Base-by-base conservation (phyloP, 2,113 vertebrate species). In the Equus przewalskii region DNA sequence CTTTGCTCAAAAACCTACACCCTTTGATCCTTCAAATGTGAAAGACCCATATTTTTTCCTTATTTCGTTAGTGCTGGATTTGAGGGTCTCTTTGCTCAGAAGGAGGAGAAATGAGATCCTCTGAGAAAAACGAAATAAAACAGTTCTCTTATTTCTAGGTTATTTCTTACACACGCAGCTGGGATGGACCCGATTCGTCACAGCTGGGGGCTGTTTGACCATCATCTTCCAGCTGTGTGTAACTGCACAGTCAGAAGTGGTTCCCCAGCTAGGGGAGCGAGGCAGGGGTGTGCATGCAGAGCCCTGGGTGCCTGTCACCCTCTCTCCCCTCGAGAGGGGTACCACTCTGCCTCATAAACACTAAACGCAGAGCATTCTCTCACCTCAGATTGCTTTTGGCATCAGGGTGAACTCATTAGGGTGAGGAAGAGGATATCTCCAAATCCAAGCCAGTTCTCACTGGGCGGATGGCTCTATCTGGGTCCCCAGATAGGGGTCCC, bases 81-180 rank as follows among this genome's bases (percentile, higher is more conserved):
- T 73, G 62, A 92, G 51, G 28, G 46, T 69, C 33, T 92, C 86
- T n/a, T 28, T 73, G 80, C 36, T 93, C 65, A 65, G 51, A n/a
- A 90, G 58, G 28, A 89, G 33, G 60, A 95, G 93, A 95, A 92
- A 94, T 0, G 49, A 95, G 80, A 91, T 73, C 54, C 70, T 89
- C 73, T 65, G 95, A 96, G 91, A 80, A 91, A 94, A 91, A 86
- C 24, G 51, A 94, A 93, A 82, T 26, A 58, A 84, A 96, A 75
- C 1, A 0, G 58, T 15, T 87, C 75, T 92, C 69, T 92, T 10
- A 10, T 84, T 84, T 95, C 75, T 75, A 60, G 80, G 54, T 67
- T 83, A 19, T 95, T 95, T 58, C 92, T 92, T 62, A 56, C 18
- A 3, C 41, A 41, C 0, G 0, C 79, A 84, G 96, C 91, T 87